Evolutionary conservation across 2,888 invertebrate genomes (phyloP).

Genomic region (Hipparchia sbordonii): DNA sequence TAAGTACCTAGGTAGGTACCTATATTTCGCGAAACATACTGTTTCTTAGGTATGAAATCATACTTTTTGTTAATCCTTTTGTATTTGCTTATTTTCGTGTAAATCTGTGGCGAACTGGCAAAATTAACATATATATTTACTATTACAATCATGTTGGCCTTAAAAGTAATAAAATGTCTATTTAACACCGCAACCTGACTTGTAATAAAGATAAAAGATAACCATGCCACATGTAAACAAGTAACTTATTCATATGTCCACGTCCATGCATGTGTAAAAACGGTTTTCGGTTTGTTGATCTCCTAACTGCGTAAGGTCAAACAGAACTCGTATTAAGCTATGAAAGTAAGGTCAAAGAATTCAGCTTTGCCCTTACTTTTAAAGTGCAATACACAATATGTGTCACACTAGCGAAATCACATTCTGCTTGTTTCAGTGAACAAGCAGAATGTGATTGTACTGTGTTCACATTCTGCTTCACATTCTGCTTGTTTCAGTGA

Average conservation of each 20-base stretch:
- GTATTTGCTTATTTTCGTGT: slow-evolving; percentile 3
- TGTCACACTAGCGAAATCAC: too few species aligned
- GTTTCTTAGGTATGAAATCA: not conserved
- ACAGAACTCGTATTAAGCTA: not conserved
- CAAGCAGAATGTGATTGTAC: too few species aligned
- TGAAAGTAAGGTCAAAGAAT: not conserved
- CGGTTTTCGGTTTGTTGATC: not conserved
- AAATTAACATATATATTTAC: not conserved
- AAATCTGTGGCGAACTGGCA: not conserved
- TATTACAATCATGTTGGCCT: not conserved
- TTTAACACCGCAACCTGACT: not conserved
- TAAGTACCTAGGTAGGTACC: not conserved
- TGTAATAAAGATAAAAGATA: not conserved
- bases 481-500: too few species aligned
- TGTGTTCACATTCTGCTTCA: too few species aligned
- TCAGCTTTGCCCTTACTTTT: too few species aligned
- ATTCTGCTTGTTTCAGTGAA: too few species aligned
- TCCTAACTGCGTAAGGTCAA: not conserved
- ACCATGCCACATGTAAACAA: slow-evolving; percentile 9
- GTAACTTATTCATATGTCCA: slow-evolving; percentile 4
- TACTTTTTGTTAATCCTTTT: not conserved
- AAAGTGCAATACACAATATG: too few species aligned
- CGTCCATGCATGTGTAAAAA: not conserved
- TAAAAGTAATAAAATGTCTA: not conserved
- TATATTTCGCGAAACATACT: not conserved